Base-by-base conservation (phyloP, 2,888 invertebrate species). In the Sycophila texana region DNA sequence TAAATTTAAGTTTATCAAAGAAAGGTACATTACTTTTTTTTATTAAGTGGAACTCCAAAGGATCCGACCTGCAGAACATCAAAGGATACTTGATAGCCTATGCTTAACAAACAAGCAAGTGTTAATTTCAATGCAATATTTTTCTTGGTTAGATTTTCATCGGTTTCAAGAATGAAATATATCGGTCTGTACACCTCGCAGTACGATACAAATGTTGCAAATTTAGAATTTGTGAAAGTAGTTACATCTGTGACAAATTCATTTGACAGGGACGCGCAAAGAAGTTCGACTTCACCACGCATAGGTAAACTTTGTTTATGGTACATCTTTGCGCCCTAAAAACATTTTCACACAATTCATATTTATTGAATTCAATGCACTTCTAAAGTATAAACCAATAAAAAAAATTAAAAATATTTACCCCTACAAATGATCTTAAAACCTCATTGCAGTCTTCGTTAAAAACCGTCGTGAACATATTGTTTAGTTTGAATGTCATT, bases 221-320 rank as follows among this genome's bases (percentile, higher is more conserved):
- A 94, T 16, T 96, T 91, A 0, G 96, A 97, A 88, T 96, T 97
- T 91, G 96, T 96, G 87, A 97, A 96, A 82, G 94, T 92, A 2
- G 96, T 96, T 89, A 96, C 96, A 68, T 96, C 91, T 90, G 97
- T 97, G 96, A 97, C 96, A 5, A 96, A 96, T 90, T 97, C 96
- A 87, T 96, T 97, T 0, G 97, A 97, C 0, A 97, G 96, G 0
- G 97, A 96, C 14, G 96, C 97, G 86, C 96, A 95, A 47, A 97
- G 89, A 79, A 97, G 89, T 85, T 97, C 96, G 0, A 97, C 96
- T 78, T 96, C 95, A 0, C 96, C 96, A 86, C 94, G 94, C 87
- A 92, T 91, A 0, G 97, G 97, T 60, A 96, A 90, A 14, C 90
- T 91, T 82, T 92, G 91, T 0, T 93, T 93, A 18, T 91, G 90